Evolutionary conservation across 2,113 vertebrate species (phyloP).

Genomic region (Pelusios castaneus): DNA sequence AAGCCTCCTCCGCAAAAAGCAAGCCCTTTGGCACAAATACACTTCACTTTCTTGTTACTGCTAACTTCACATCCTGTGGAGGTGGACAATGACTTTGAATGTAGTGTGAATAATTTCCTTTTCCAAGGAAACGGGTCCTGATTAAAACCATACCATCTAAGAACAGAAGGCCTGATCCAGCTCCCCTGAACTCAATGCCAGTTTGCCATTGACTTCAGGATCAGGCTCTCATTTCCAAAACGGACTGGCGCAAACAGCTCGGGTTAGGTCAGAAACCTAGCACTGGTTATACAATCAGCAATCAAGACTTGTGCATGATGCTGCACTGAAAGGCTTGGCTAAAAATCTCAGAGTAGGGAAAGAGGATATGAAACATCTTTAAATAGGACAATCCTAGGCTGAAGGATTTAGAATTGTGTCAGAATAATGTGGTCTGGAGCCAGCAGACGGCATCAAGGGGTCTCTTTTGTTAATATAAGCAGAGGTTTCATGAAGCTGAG

Average conservation of each 20-base stretch:
- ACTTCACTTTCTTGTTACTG: slow-evolving; percentile 24
- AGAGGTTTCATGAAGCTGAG: not conserved
- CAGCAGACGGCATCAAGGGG: not conserved
- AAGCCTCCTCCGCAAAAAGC: not conserved
- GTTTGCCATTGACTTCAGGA: slow-evolving; percentile 4
- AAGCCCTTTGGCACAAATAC: slow-evolving; percentile 41
- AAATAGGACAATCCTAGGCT: not conserved
- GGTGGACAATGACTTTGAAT: slow-evolving; percentile 52
- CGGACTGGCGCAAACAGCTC: not conserved
- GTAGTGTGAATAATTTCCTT: slow-evolving; percentile 34
- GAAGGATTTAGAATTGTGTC: not conserved
- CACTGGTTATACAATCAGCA: not conserved
- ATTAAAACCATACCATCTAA: slow-evolving; percentile 19
- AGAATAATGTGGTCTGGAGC: slow-evolving; percentile 4
- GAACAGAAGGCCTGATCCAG: not conserved
- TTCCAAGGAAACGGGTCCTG: slow-evolving; percentile 14
- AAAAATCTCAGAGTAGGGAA: not conserved
- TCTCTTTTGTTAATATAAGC: not conserved
- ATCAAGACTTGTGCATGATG: not conserved
- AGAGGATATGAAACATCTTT: not conserved
- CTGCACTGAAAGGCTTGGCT: not conserved
- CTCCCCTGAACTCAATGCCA: not conserved
- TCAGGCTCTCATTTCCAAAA: not conserved
- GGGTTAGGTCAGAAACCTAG: not conserved
- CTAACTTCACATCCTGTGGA: slow-evolving; percentile 41